Base-by-base conservation (phyloP, 2,113 vertebrate genomes). In the Brachyhypopomus gauderio region DNA sequence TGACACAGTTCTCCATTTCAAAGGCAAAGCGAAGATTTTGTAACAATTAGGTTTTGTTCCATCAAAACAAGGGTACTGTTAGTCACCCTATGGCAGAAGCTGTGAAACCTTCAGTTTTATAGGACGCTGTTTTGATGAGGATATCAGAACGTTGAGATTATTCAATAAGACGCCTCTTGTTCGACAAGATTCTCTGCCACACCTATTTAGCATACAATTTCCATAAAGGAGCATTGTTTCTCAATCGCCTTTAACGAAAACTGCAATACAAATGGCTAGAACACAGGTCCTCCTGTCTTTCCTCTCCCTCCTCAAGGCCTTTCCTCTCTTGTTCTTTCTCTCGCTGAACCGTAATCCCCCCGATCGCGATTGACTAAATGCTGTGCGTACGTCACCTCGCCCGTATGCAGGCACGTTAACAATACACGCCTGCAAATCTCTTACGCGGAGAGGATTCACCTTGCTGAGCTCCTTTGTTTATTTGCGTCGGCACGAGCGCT, bases 161-260 rank as follows among this genome's bases (percentile, higher is more conserved):
- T 85, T 84, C 83, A 72, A 20, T 73, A 82, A 70, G 34, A 76
- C 60, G 72, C 45, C 73, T 69, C 76, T 59, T 74, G 70, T 79
- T 82, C 74, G 20, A 77, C 70, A 79, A 79, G 60, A 64, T 20
- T 62, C 70, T 64, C 75, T 73, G 36, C 67, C 48, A 23, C 80
- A 78, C 75, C 82, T 84, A 86, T 85, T 73, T 78, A 83, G 84
- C 81, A 84, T 92, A 93, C 92, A 93, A 90, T 91, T 41, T 75
- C 84, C 85, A 90, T 88, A 85, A 91, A 91, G 88, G 79, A 88
- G 86, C 89, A 90, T 91, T 92, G 90, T 92, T 69, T 82, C 84
- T 30, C 90, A 89, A 91, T 92, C 91, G 91, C 75, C 86, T 88
- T 90, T 89, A 92, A 93, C 85, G 76, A 84, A 73, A 87, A 83